Conservation (phyloP, 2,797 vertebrate species). For the Cottoperca gobio region DNA sequence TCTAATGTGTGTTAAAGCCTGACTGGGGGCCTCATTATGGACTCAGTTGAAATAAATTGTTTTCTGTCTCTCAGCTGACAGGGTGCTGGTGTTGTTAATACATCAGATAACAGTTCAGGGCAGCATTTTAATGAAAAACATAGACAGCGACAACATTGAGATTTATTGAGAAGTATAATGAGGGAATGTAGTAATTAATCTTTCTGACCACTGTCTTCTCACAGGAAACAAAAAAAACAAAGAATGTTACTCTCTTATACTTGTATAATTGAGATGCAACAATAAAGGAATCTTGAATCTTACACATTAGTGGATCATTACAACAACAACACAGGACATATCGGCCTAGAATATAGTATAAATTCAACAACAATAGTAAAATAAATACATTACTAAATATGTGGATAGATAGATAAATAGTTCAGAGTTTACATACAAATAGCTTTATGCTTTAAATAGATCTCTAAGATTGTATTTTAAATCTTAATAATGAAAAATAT, state of each 20-base stretch:
- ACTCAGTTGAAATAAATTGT: constrained; percentile 55
- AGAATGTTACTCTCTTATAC: no score
- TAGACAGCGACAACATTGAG: constrained; percentile 17
- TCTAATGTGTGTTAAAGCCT: constrained; percentile 63
- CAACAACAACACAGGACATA: neutral
- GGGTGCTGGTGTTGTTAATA: constrained; percentile 43
- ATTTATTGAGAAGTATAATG: constrained; percentile 25
- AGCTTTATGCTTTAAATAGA: neutral
- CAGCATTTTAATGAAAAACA: constrained; percentile 45
- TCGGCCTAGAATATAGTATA: neutral
- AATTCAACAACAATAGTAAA: neutral
- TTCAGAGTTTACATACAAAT: neutral
- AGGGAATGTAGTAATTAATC: constrained; percentile 6
- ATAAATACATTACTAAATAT: neutral
- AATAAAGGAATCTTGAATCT: neutral
- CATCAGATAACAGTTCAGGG: constrained; percentile 32
- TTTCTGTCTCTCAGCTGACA: constrained; percentile 53
- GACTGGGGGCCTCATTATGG: constrained; percentile 56
- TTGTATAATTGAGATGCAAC: no score
- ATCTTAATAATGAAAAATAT: neutral
- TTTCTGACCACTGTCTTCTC: constrained; percentile 16
- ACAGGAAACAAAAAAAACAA: neutral
- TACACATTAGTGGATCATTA: neutral
- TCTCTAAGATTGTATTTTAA: neutral
- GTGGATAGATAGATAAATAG: neutral